Percentiles rank a stretch among this genome's conserved stretches.
phyloP scores from a whole-genome alignment of 2,797 vertebrate species.

The Vultur gryphus region DNA sequence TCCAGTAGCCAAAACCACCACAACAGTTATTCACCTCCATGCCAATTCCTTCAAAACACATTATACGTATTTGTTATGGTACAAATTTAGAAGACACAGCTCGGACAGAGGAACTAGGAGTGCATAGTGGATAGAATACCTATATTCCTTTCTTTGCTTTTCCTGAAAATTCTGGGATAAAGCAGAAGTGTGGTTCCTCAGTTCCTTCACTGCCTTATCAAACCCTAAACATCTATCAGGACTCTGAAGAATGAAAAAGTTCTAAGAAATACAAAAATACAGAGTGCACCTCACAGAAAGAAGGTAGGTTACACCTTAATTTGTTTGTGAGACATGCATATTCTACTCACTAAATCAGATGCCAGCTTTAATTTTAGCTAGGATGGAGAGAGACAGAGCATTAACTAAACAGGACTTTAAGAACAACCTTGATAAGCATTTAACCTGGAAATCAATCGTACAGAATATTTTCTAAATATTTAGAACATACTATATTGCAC shows the following conservation, averaged over 20 bases:
- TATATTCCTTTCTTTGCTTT: background rate
- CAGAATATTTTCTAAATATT: background rate
- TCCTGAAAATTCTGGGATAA: background rate
- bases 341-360: background rate
- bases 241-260: background rate
- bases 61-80: accelerated
- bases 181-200: background rate
- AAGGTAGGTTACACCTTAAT: background rate
- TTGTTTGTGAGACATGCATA: background rate
- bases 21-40: background rate
- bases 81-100: background rate
- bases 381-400: background rate
- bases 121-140: background rate
- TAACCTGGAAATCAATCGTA: background rate
- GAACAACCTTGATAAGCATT: background rate
- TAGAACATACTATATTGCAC: background rate
- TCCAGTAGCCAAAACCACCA: background rate
- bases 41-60: background rate
- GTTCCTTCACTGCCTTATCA: background rate
- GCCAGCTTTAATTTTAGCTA: background rate
- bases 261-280: background rate
- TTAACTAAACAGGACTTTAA: background rate
- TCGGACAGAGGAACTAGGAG: background rate
- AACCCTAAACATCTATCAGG: background rate
- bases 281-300: background rate